Evolutionary conservation across 1,140 invertebrate genomes (phyloP), one percentile per base, ranked within the genome.

Genomic region (Platyura marginata): DNA sequence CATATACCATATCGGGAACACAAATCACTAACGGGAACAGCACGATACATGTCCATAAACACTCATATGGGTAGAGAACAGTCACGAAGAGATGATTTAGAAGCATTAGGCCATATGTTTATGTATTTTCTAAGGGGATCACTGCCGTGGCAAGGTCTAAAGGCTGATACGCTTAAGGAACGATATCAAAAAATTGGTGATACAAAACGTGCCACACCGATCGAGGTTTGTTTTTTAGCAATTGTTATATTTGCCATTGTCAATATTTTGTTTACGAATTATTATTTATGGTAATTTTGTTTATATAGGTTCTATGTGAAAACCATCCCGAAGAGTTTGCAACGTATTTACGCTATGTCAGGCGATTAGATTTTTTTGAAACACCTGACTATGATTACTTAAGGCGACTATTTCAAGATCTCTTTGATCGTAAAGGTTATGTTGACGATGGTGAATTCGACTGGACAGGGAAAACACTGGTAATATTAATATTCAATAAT

Each of bases 51-150:
- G 95, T 97, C 92, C 65, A 98, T 98, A 65, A 98, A 98, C 67
- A 98, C 95, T 59, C 95, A 99, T 77, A 80, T 98, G 73, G 95
- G 95, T 56, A 95, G 96, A 84, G 96, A 99, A 71, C 95, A 99
- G 81, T 97, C 92, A 61, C 76, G 96, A 63, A 74, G 96, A 63
- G 96, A 99, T 68, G 96, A 99, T 71, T 71, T 99, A 57, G 96
- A 99, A 70, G 94, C 95, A 43, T 69, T 99, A 49, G 96, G 96
- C 47, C 94, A 99, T 71, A 98, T 99, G 94, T 98, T 99, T 71
- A 98, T 99, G 94, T 98, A 99, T 72, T 99, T 99, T 70, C 72
- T 98, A 58, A 75, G 94, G 56, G 95, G 95, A 50, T 95, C 89
- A 59, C 74, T 99, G 63, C 96, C 96, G 44, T 99, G 96, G 96